phyloP scores from a whole-genome alignment of 2,797 vertebrate species.

The Alca torda region DNA sequence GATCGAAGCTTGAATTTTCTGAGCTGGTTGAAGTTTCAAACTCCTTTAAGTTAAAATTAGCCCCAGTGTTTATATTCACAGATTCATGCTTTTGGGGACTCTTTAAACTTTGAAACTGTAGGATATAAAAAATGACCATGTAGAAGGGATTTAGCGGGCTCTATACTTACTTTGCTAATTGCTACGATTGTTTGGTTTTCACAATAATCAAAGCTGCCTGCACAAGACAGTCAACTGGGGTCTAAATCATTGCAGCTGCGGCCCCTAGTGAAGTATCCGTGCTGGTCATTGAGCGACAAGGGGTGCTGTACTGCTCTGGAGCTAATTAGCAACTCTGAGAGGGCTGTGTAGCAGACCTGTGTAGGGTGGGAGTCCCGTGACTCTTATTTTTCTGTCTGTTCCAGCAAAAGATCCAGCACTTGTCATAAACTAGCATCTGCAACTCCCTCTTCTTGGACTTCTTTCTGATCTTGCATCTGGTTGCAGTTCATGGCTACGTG shows the following conservation, averaged over 20 bases:
- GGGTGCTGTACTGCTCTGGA: not conserved
- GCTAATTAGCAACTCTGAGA: not conserved
- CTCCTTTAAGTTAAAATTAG: not conserved
- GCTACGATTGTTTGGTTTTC: not conserved
- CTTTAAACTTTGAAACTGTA: not conserved
- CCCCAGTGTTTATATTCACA: not conserved
- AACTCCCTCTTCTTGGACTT: not conserved
- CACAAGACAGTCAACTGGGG: not conserved
- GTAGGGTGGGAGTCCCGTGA: not conserved
- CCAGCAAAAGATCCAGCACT: not conserved
- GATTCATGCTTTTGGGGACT: not conserved
- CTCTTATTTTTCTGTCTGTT: not conserved
- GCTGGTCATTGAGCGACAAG: not conserved
- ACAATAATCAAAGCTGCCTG: not conserved
- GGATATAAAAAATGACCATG: not conserved
- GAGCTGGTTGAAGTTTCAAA: not conserved
- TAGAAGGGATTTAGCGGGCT: not conserved
- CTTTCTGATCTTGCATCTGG: not conserved
- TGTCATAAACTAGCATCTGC: not conserved
- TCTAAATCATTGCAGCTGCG: fast-evolving
- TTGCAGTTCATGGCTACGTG: not conserved
- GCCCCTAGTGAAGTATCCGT: not conserved
- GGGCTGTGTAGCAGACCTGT: not conserved
- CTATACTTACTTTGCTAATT: not conserved
- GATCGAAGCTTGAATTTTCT: not conserved